phyloP scores from a whole-genome alignment of 2,797 vertebrate species.

The Gymnoscopelus braueri region DNA sequence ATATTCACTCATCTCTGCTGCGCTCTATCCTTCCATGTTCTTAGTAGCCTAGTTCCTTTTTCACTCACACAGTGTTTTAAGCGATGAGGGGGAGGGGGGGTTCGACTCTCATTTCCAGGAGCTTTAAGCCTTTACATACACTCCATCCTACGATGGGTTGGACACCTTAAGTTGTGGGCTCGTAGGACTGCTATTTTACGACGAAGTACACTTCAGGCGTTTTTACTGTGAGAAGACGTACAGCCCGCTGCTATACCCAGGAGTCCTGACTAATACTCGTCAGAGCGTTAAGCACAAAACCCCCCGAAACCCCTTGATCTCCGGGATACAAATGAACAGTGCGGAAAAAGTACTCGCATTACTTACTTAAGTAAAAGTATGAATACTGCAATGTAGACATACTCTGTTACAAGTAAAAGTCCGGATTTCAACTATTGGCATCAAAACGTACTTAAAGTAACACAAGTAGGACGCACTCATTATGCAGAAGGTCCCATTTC shows the following conservation, averaged over 20 bases:
- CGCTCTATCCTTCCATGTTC: conserved; percentile 34
- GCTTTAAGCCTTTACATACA: conserved; percentile 9
- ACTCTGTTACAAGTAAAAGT: too few species aligned
- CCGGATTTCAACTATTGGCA: too few species aligned
- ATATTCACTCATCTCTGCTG: conserved; percentile 40
- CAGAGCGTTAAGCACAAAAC: conserved; percentile 56
- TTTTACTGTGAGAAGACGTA: conserved; percentile 40
- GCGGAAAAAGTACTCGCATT: too few species aligned
- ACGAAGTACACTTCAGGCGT: too few species aligned
- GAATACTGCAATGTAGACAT: too few species aligned
- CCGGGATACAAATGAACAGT: conserved; percentile 62
- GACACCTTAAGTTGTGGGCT: too few species aligned
- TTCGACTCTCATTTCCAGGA: conserved; percentile 65
- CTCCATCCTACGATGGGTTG: too few species aligned
- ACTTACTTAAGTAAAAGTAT: too few species aligned
- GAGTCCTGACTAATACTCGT: conserved; percentile 49
- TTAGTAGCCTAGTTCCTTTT: conserved; percentile 62
- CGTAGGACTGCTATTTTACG: too few species aligned
- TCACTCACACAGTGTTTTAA: conserved; percentile 53
- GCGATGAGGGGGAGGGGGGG: conserved; percentile 28
- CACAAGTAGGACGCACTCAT: too few species aligned
- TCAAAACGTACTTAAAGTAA: too few species aligned
- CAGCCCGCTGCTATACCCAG: conserved; percentile 56
- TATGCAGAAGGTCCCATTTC: too few species aligned
- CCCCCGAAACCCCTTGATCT: conserved; percentile 60